Conservation (phyloP, 1,140 invertebrate species). For the Asbolus verrucosus region DNA sequence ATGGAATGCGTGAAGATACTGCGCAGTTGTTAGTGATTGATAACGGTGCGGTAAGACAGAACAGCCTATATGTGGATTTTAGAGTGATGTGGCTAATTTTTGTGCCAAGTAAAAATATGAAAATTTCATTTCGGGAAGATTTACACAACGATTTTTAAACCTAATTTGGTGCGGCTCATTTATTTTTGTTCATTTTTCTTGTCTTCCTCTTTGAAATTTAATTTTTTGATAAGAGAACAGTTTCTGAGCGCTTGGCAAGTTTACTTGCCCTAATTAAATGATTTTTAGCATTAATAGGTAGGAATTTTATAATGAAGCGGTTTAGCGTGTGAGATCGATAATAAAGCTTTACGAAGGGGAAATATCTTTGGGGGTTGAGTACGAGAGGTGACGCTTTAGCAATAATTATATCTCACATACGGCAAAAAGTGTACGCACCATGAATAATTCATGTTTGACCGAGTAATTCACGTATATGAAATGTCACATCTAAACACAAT, state of each 20-base stretch:
- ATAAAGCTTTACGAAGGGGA: conserved; percentile 12
- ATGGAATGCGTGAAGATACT: too few relatives aligned
- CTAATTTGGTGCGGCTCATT: conserved; percentile 33
- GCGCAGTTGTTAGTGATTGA: too few relatives aligned
- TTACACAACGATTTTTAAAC: conserved; percentile 29
- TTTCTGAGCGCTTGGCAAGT: conserved; percentile 1
- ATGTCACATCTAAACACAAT: conserved; percentile 44
- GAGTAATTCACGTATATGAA: conserved; percentile 39
- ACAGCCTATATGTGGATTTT: too few relatives aligned
- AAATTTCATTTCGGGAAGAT: conserved; percentile 24
- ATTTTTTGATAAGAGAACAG: conserved; percentile 44
- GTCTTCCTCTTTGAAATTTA: conserved; percentile 37
- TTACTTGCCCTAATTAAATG: conserved; percentile 28
- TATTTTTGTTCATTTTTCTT: conserved; percentile 41
- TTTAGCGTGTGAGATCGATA: conserved; percentile 34
- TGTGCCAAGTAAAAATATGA: conserved; percentile 2
- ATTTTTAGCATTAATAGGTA: conserved; percentile 20
- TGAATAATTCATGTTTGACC: conserved; percentile 43
- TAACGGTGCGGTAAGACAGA: too few relatives aligned
- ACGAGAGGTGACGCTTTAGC: neutral
- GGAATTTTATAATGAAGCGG: conserved; percentile 15
- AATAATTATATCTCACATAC: conserved; percentile 36
- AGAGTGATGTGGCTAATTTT: neutral
- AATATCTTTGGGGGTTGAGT: conserved; percentile 33
- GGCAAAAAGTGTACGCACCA: conserved; percentile 32